Evolutionary conservation across 2,113 vertebrate genomes (phyloP).

Genomic region (Amblyopsis rosae): DNA sequence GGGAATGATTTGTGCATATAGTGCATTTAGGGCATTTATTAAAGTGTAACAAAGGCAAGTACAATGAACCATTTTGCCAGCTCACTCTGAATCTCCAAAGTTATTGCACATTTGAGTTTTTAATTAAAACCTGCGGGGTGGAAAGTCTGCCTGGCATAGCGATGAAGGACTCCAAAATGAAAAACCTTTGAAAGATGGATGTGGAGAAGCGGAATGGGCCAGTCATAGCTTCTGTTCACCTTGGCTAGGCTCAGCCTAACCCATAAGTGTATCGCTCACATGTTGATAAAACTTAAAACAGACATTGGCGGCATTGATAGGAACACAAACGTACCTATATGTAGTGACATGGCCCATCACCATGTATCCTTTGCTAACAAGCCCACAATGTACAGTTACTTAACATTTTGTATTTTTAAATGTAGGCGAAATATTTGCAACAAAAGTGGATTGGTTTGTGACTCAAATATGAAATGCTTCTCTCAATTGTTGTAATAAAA

Average conservation of each 20-base stretch:
- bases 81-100: slow-evolving; percentile 55
- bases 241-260: slow-evolving; percentile 37
- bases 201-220: slow-evolving; percentile 43
- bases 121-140: slow-evolving; percentile 71
- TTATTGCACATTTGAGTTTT: slow-evolving; percentile 71
- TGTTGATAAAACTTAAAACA: slow-evolving; percentile 36
- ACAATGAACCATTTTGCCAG: slow-evolving; percentile 57
- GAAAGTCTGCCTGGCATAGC: slow-evolving; percentile 58
- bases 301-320: slow-evolving; percentile 41
- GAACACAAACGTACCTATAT: slow-evolving; percentile 41
- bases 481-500: background rate
- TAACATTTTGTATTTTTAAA: slow-evolving; percentile 12
- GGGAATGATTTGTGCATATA: slow-evolving; percentile 23
- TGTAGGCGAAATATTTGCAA: background rate
- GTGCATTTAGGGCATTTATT: slow-evolving; percentile 52
- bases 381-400: slow-evolving; percentile 7
- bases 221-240: slow-evolving; percentile 46
- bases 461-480: background rate
- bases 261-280: slow-evolving; percentile 48
- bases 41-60: slow-evolving; percentile 50
- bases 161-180: slow-evolving; percentile 65
- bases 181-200: slow-evolving; percentile 70
- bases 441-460: background rate
- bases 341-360: slow-evolving; percentile 46
- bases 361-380: slow-evolving; percentile 32